Evolutionary conservation across 2,888 invertebrate species (phyloP).

Genomic region (Balanococcus diminutus): DNA sequence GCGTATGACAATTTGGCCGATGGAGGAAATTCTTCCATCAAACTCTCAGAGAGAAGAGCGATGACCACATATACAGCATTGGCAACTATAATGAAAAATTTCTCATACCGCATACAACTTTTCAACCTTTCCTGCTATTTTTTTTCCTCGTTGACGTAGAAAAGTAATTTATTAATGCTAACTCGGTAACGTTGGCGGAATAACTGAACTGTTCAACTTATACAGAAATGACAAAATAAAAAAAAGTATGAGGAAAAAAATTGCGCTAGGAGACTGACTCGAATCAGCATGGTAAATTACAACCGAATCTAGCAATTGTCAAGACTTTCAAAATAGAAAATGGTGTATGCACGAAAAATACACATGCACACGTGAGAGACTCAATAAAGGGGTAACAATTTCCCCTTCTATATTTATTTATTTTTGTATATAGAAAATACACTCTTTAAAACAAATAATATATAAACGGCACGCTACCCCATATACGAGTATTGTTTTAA

Average conservation of each 20-base stretch:
- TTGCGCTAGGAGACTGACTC: background rate
- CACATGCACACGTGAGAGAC: background rate
- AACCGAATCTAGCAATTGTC: conserved; percentile 16
- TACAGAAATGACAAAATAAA: background rate
- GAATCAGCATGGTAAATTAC: background rate
- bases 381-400: background rate
- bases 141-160: background rate
- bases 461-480: background rate
- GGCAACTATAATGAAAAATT: background rate
- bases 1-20: background rate
- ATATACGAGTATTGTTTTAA: background rate
- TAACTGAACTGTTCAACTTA: conserved; percentile 16
- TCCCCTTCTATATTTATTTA: background rate
- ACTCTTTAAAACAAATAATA: background rate
- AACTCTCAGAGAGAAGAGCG: background rate
- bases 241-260: background rate
- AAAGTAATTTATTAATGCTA: conserved; percentile 1
- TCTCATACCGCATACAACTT: conserved; percentile 15
- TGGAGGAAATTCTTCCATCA: background rate
- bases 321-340: background rate
- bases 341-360: background rate
- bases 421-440: background rate
- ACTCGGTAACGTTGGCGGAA: conserved; percentile 9
- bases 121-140: background rate
- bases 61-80: too few relatives aligned